Conservation (phyloP, 2,113 vertebrate genomes). For the Puffinus mauretanicus region DNA sequence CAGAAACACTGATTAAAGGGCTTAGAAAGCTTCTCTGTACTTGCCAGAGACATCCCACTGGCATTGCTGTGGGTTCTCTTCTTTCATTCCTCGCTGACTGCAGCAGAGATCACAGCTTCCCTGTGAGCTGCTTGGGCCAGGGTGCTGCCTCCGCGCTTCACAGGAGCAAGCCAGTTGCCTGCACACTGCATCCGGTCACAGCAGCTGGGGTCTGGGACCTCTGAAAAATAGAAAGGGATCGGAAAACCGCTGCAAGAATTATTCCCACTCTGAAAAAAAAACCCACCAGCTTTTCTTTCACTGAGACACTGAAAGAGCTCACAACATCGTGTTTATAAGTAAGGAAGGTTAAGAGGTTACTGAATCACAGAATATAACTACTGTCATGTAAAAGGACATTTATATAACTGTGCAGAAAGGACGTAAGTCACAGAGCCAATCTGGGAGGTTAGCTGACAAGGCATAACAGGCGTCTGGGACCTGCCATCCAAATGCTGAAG, state of each 20-base stretch:
- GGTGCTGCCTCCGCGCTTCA: not conserved
- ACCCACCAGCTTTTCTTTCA: not conserved
- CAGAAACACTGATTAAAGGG: not conserved
- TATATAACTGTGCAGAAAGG: not conserved
- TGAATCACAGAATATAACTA: not conserved
- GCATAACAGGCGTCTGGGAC: rapidly evolving
- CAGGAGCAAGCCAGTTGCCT: rapidly evolving
- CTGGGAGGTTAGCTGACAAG: not conserved
- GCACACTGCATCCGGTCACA: not conserved
- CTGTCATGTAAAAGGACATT: not conserved
- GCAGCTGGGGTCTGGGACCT: not conserved
- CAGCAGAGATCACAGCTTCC: not conserved
- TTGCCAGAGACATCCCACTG: not conserved
- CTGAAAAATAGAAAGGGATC: not conserved
- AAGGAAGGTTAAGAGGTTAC: not conserved
- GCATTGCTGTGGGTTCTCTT: not conserved
- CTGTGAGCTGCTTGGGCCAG: rapidly evolving
- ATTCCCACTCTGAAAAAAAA: not conserved
- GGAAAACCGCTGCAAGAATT: not conserved
- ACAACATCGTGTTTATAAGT: not conserved
- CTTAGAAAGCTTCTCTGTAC: not conserved
- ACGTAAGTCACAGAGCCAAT: not conserved
- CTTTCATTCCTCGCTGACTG: not conserved
- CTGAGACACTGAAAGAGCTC: not conserved
- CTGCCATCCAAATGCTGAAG: not conserved